Conservation (phyloP, 1,140 invertebrate genomes). For the Latrodectus geometricus region DNA sequence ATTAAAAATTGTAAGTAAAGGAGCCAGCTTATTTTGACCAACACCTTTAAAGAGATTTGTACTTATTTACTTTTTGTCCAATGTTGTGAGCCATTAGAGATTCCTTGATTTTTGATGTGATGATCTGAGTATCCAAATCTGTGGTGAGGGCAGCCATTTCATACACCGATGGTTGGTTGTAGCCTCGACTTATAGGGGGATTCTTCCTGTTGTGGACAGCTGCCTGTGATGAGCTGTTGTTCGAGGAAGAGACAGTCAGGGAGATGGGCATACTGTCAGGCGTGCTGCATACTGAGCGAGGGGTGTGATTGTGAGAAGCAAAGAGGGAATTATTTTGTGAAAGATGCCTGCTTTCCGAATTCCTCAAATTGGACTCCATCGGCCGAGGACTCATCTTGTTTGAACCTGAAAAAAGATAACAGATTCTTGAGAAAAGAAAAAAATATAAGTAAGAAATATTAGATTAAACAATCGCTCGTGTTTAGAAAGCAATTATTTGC, state of each 20-base stretch:
- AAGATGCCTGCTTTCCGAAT: constrained; percentile 25
- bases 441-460: neutral
- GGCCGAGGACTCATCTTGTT: constrained; percentile 51
- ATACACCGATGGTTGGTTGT: constrained; percentile 78
- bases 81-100: constrained; percentile 96
- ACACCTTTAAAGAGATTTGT: too few relatives aligned
- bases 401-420: constrained; percentile 15
- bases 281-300: constrained; percentile 40
- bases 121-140: constrained; percentile 94
- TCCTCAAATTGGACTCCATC: constrained; percentile 26
- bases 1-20: too few relatives aligned
- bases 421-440: neutral
- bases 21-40: too few relatives aligned
- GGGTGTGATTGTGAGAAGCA: constrained; percentile 46
- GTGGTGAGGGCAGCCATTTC: constrained; percentile 97
- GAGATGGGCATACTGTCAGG: constrained; percentile 53
- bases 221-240: neutral
- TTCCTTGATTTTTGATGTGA: constrained; percentile 97
- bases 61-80: constrained; percentile 92
- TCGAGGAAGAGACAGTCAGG: constrained; percentile 17
- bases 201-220: constrained; percentile 12
- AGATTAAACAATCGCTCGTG: neutral
- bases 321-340: constrained; percentile 36
- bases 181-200: constrained; percentile 24
- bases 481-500: neutral